These are phyloP conservation scores for Trichonephila inaurata DNA, from an alignment of 1,140 invertebrate genomes.

Conservation along the genomic window DNA sequence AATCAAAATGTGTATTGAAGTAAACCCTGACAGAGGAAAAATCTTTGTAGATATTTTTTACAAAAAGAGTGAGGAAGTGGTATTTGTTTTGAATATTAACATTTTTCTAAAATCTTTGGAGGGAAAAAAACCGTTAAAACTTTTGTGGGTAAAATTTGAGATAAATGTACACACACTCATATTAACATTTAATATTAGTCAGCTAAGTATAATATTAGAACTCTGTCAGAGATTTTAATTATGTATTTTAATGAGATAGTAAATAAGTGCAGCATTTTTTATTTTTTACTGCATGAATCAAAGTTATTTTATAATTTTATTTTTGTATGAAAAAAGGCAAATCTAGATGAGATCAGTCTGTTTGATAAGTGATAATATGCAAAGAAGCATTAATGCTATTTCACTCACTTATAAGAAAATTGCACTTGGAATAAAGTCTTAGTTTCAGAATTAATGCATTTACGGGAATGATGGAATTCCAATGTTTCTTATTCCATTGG, in stretches of 20 bases:
- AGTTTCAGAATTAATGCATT: background rate
- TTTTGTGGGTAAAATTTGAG: background rate
- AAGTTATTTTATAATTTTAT: conserved; percentile 40
- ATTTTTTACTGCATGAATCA: conserved; percentile 18
- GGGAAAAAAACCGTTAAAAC: background rate
- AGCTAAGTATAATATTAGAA: background rate
- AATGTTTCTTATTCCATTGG: conserved; percentile 5
- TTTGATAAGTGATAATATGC: background rate
- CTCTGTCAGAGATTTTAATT: conserved; percentile 8
- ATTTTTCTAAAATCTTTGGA: background rate
- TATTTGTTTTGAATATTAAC: too few relatives aligned
- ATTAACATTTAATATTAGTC: too few relatives aligned
- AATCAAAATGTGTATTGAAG: background rate
- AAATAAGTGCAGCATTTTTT: background rate
- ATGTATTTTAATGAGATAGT: background rate
- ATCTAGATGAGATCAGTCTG: background rate
- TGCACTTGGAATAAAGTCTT: too few relatives aligned
- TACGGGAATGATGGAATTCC: background rate
- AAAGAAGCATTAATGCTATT: background rate
- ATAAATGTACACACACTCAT: background rate
- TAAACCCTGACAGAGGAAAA: background rate
- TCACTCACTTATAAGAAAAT: background rate
- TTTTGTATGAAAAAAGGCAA: conserved; percentile 26
- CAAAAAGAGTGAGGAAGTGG: too few relatives aligned
- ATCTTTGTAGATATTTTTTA: background rate